These are phyloP conservation scores for Drosophila colorata DNA, from an alignment of 2,888 invertebrate species.

Conservation along the genomic window DNA sequence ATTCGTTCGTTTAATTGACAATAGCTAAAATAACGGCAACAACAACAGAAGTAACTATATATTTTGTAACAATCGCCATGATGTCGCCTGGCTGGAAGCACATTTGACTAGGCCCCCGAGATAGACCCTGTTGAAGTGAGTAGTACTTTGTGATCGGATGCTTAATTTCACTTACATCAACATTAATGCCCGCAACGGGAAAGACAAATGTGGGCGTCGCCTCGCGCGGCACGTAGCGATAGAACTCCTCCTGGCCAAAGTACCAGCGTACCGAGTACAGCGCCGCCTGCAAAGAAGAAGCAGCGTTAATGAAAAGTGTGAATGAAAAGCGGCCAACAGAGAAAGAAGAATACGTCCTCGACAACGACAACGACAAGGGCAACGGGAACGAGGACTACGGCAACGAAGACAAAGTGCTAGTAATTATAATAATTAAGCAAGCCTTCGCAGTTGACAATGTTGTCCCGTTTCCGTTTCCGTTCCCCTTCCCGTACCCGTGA, in stretches of 20 bases:
- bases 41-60: slow-evolving; percentile 2
- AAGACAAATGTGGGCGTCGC: slow-evolving; percentile 87
- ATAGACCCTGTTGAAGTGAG: background rate
- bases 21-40: slow-evolving; percentile 20
- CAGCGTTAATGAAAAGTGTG: slow-evolving; percentile 60
- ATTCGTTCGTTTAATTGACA: slow-evolving; percentile 66
- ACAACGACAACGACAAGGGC: slow-evolving; percentile 12
- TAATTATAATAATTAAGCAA: slow-evolving; percentile 78
- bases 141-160: slow-evolving; percentile 18
- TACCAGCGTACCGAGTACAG: slow-evolving; percentile 89
- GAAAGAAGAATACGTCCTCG: slow-evolving; percentile 2
- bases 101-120: background rate
- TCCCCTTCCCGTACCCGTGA: background rate
- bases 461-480: slow-evolving; percentile 12
- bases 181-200: slow-evolving; percentile 87
- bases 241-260: slow-evolving; percentile 88
- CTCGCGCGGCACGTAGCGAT: slow-evolving; percentile 88
- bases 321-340: slow-evolving; percentile 31
- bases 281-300: slow-evolving; percentile 79
- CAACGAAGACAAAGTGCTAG: slow-evolving; percentile 74
- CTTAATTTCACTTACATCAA: slow-evolving; percentile 87
- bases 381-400: slow-evolving; percentile 21
- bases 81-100: background rate
- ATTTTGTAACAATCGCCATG: slow-evolving; percentile 7
- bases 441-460: slow-evolving; percentile 55